Base-by-base conservation (phyloP, 2,113 vertebrate species). In the Alouatta palliata region DNA sequence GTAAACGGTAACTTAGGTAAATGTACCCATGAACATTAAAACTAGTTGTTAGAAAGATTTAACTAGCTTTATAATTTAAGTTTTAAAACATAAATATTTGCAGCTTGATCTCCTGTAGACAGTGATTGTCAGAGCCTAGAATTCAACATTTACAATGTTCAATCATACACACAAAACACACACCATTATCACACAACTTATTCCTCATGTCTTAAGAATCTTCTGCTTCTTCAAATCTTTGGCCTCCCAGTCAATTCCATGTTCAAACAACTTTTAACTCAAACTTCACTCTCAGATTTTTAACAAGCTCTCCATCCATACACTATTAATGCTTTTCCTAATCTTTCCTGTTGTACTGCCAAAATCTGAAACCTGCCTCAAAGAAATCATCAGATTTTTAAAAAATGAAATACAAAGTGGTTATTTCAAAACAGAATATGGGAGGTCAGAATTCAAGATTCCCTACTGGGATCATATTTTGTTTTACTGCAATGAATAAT, bases 101-200 rank as follows among this genome's bases (percentile, higher is more conserved):
- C 98, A 98, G 98, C 98, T 98, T 97, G 98, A 98, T 98, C 98
- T 98, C 97, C 96, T 98, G 97, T 98, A 98, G 98, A 98, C 98
- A 98, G 97, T 99, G 99, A 99, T 99, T 99, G 99, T 99, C 98
- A 0, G 97, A 99, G 99, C 99, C 98, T 98, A 98, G 96, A 96
- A 98, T 86, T 98, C 97, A 98, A 98, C 73, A 94, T 87, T 97
- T 98, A 98, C 64, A 96, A 97, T 43, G 95, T 14, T 52, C 97
- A 97, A 66, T 83, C 96, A 96, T 68, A 54, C 96, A 98, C 91
- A 98, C 95, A 98, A 76, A 98, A 96, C 86, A 98, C 96, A 92
- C 97, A 98, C 90, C 96, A 98, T 47, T 88, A 97, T 97, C 97
- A 98, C 75, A 98, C 98, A 97, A 94, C 89, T 97, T 94, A 98